A percentile compares a stretch with the other conserved stretches of the same genome.
Evolutionary conservation across 53 echinoderm and acorn worm genomes (phyloP).

Genomic region (Holothuria scabra): DNA sequence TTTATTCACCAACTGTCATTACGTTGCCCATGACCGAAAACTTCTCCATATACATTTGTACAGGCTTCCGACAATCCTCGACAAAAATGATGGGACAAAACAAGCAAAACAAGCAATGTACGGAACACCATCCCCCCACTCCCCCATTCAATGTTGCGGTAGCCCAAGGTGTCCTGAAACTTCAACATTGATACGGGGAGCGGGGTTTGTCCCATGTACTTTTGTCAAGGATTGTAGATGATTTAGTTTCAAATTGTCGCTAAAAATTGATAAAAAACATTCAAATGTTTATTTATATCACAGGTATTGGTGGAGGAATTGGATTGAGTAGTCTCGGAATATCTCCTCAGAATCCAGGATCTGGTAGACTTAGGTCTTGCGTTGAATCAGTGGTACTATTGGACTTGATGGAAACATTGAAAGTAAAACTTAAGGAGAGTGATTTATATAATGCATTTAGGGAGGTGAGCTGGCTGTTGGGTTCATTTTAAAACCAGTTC

Average conservation of each 20-base stretch:
- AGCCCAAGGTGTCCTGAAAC: too few species aligned
- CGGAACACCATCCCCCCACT: too few species aligned
- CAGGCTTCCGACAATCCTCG: too few species aligned
- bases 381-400: constrained; percentile 83
- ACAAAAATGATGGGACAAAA: too few species aligned
- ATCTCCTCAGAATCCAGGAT: constrained; percentile 70
- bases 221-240: too few species aligned
- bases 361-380: constrained; percentile 79
- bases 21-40: too few species aligned
- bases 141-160: too few species aligned
- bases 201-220: too few species aligned
- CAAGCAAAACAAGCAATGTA: too few species aligned
- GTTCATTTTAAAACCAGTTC: background rate
- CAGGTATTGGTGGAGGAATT: constrained; percentile 84
- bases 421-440: constrained; percentile 59
- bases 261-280: background rate
- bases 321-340: constrained; percentile 76
- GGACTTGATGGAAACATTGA: constrained; percentile 72
- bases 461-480: constrained; percentile 58
- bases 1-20: too few species aligned
- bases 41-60: too few species aligned
- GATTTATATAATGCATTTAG: constrained; percentile 68
- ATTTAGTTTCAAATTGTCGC: background rate
- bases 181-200: too few species aligned
- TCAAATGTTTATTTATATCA: background rate